Conservation (phyloP, 2,888 invertebrate species). For the Lysandra bellargus region DNA sequence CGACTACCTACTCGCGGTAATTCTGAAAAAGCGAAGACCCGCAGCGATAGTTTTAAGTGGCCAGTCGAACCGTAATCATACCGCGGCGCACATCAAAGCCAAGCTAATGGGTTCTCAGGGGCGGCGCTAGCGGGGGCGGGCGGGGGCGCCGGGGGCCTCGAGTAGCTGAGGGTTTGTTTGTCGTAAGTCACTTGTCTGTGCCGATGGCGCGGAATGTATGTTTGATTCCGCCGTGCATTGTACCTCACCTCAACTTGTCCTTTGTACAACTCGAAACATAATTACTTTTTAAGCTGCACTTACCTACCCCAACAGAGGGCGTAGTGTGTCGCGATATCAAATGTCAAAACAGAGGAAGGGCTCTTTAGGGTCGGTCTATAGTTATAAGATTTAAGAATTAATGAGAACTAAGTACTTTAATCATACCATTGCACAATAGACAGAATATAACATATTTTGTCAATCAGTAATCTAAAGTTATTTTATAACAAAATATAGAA, state of each 20-base stretch:
- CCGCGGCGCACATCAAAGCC: conserved; percentile 70
- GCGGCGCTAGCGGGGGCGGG: conserved; percentile 48
- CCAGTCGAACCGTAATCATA: conserved; percentile 70
- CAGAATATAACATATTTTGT: too few species aligned
- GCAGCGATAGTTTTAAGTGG: conserved; percentile 66
- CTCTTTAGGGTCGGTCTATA: neutral
- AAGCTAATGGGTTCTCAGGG: conserved; percentile 68
- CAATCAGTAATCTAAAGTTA: too few species aligned
- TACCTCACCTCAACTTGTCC: conserved; percentile 39
- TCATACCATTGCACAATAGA: too few species aligned
- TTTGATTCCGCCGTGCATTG: conserved; percentile 41
- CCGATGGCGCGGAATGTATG: conserved; percentile 41
- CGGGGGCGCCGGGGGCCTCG: conserved; percentile 38
- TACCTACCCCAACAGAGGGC: conserved; percentile 3
- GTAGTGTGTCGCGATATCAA: neutral
- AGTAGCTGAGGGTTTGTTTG: conserved; percentile 62
- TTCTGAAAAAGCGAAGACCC: conserved; percentile 37
- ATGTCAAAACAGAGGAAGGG: neutral
- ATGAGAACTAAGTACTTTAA: too few species aligned
- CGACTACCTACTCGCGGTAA: conserved; percentile 27
- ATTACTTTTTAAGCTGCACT: conserved; percentile 8
- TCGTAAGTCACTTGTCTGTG: conserved; percentile 58
- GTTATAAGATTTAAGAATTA: too few species aligned
- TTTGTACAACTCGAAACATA: conserved; percentile 4
- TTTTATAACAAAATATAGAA: too few species aligned